Base-by-base conservation (phyloP, 2,888 invertebrate genomes). In the Drosophila crucigera region DNA sequence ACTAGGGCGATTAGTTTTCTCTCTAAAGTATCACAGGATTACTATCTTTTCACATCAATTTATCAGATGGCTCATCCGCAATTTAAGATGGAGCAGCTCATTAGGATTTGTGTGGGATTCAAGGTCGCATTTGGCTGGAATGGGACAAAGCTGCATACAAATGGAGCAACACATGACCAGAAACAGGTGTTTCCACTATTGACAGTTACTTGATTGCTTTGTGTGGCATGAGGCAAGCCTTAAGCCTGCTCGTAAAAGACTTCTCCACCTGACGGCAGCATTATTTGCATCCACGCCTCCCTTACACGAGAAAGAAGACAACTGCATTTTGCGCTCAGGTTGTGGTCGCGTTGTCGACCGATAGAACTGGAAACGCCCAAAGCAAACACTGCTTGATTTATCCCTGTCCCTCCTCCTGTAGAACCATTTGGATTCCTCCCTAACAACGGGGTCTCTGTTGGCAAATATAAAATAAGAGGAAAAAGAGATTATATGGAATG, bases 141-240 rank as follows among this genome's bases (percentile, higher is more conserved):
- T 31, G 19, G 14, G 39, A 49, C 39, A 39, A 50, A 49, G 55
- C 65, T 69, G 71, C 72, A 47, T 4, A 16, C 43, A 65, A 78
- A 52, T 67, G 50, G 64, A 72, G 62, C 68, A 66, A 30, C 30
- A 58, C 49, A 59, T 39, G 63, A 60, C 39, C n/a, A 60, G 58
- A 59, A 76, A 74, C 80, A 82, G 84, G 89, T 86, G 89, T 84
- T 75, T 76, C 83, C 77, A 58, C 76, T 69, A 84, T 87, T 84
- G 84, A 84, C 88, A 84, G 89, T 83, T 72, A 73, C 76, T 76
- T 81, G 87, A 89, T 82, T 87, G 75, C 68, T 66, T 82, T 82
- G 77, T 81, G 82, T 86, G 81, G 82, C 84, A 79, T 79, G 84
- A 60, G 67, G 80, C 82, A 76, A 77, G 49, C 77, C 63, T 73